Evolutionary conservation across 2,113 vertebrate species (phyloP).

Genomic region (Talpa occidentalis): DNA sequence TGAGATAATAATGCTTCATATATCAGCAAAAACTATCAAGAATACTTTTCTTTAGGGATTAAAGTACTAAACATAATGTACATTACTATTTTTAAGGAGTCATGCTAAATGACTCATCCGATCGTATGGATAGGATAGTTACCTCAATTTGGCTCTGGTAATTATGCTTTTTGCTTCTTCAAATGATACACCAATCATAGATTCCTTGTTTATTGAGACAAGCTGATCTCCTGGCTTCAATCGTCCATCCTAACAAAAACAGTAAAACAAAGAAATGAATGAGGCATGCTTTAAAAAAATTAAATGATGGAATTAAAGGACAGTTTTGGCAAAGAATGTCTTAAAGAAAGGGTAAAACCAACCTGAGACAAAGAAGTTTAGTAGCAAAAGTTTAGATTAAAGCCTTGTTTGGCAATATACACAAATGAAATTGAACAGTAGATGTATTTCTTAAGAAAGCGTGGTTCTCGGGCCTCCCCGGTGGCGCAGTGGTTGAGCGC

Average conservation of each 20-base stretch:
- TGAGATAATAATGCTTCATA: not conserved
- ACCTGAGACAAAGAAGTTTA: not conserved
- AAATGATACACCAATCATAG: constrained; percentile 93
- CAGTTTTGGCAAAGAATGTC: not conserved
- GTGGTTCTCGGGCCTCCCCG: no score
- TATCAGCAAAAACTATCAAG: not conserved
- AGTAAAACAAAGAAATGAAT: constrained; percentile 46
- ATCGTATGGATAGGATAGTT: constrained; percentile 28
- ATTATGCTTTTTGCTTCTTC: constrained; percentile 94
- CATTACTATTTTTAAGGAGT: constrained; percentile 35
- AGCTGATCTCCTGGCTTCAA: constrained; percentile 95
- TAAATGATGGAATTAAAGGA: not conserved
- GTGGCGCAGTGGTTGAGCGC: no score
- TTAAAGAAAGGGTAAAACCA: not conserved
- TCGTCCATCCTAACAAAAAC: constrained; percentile 91
- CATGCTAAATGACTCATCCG: constrained; percentile 19
- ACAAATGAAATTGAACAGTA: not conserved
- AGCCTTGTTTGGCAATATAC: not conserved
- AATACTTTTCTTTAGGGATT: not conserved
- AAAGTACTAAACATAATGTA: not conserved
- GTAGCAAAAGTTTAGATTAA: constrained; percentile 37
- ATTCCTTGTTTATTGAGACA: constrained; percentile 96
- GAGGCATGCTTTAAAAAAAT: not conserved
- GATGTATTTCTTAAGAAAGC: not conserved
- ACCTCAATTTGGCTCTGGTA: constrained; percentile 91